A percentile compares a stretch with the other conserved stretches of the same genome.
phyloP scores from a whole-genome alignment of 2,797 vertebrate genomes.

The Phrynocephalus guinanensis region DNA sequence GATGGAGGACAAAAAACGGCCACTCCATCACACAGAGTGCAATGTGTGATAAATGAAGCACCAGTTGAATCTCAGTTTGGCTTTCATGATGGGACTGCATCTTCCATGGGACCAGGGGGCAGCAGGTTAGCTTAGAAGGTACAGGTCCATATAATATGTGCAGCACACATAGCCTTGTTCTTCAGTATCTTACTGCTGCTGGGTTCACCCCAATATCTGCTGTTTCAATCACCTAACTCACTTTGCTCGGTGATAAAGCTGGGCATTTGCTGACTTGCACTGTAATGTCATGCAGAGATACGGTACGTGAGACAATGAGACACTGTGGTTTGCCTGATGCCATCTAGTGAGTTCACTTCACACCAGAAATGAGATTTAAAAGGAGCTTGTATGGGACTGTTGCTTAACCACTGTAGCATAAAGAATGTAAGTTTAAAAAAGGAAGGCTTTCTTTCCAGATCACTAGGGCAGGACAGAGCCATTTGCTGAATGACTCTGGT shows the following conservation, averaged over 20 bases:
- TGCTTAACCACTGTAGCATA: fast-evolving
- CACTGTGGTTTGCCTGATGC: background rate
- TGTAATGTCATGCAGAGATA: background rate
- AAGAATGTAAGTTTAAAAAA: background rate
- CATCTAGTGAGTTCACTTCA: background rate
- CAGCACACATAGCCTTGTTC: background rate
- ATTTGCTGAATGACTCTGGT: background rate
- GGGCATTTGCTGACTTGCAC: background rate
- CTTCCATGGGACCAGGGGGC: background rate
- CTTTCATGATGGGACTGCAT: background rate
- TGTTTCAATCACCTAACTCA: background rate
- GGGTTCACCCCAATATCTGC: background rate
- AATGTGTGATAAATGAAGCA: background rate
- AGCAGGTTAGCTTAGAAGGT: background rate
- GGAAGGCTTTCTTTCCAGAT: background rate
- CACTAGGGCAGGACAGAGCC: background rate
- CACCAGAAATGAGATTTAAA: background rate
- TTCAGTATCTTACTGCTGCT: background rate
- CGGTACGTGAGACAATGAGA: too few relatives aligned
- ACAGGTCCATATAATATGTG: background rate
- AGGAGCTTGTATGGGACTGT: too few relatives aligned
- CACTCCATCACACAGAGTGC: background rate
- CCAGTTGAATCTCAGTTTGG: background rate
- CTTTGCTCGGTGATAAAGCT: background rate
- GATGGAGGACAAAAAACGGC: background rate